These are phyloP conservation scores for Epizoanthus rinbou DNA, from an alignment of 92 coral and sea anemone species.

Conservation along the genomic window DNA sequence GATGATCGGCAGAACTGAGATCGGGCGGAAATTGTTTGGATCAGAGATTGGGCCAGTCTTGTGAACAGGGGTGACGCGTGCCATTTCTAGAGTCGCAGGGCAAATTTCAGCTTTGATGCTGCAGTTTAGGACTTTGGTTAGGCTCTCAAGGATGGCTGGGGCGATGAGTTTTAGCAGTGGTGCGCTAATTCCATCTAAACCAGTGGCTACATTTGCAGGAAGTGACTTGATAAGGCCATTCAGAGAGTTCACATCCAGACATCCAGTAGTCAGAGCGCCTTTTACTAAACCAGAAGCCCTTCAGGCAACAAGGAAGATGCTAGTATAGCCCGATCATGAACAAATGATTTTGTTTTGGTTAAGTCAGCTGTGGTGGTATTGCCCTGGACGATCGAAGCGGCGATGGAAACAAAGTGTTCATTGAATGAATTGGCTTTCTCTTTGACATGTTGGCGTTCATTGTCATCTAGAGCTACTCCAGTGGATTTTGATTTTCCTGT, in stretches of 20 bases:
- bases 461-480: not conserved
- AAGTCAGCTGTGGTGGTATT: not conserved
- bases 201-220: slow-evolving; percentile 42
- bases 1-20: too few species aligned
- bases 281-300: too few species aligned
- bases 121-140: slow-evolving; percentile 47
- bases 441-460: not conserved
- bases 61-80: slow-evolving; percentile 51
- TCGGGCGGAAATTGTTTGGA: slow-evolving; percentile 50
- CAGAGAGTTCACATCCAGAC: not conserved
- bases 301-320: too few species aligned
- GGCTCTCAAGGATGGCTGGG: slow-evolving; percentile 47
- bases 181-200: slow-evolving; percentile 42
- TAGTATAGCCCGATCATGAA: too few species aligned
- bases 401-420: slow-evolving; percentile 23
- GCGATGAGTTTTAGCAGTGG: slow-evolving; percentile 46
- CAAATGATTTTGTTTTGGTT: not conserved
- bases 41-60: slow-evolving; percentile 43
- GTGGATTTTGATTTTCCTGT: not conserved
- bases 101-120: slow-evolving; percentile 48
- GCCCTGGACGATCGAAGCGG: not conserved
- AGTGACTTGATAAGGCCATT: slow-evolving; percentile 22
- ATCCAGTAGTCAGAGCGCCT: too few species aligned
- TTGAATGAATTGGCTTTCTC: slow-evolving; percentile 28
- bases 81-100: slow-evolving; percentile 46